Evolutionary conservation across 2,888 invertebrate genomes (phyloP).

Genomic region (Nipponacmea schrenckii): DNA sequence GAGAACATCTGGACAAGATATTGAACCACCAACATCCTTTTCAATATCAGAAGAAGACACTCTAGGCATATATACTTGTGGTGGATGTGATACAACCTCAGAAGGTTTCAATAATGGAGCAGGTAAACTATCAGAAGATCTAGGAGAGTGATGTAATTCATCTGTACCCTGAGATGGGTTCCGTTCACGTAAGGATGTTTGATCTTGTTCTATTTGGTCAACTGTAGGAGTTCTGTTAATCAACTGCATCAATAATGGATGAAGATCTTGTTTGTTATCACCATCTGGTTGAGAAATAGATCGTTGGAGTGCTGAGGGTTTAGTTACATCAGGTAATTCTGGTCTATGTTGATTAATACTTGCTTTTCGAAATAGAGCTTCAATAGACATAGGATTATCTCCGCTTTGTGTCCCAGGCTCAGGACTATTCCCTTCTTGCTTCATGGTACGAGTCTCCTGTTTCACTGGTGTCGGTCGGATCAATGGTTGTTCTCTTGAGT

Average conservation of each 20-base stretch:
- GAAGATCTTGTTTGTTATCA: neutral
- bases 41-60: neutral
- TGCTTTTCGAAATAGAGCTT: constrained; percentile 55
- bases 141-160: neutral
- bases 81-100: constrained; percentile 2
- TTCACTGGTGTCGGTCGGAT: constrained; percentile 46
- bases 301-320: constrained; percentile 22
- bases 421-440: neutral
- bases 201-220: constrained; percentile 6
- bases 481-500: constrained; percentile 45
- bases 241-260: neutral
- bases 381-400: constrained; percentile 50
- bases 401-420: constrained; percentile 24
- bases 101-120: constrained; percentile 8
- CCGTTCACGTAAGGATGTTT: constrained; percentile 5
- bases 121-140: neutral
- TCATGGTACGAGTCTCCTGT: neutral
- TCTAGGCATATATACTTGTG: neutral
- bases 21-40: constrained; percentile 24
- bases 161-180: neutral
- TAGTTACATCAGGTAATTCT: constrained; percentile 18
- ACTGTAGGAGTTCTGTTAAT: neutral
- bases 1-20: constrained; percentile 38
- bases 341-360: constrained; percentile 41
- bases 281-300: neutral